phyloP scores from a whole-genome alignment of 2,797 vertebrate genomes.

The Eulemur albifrons region DNA sequence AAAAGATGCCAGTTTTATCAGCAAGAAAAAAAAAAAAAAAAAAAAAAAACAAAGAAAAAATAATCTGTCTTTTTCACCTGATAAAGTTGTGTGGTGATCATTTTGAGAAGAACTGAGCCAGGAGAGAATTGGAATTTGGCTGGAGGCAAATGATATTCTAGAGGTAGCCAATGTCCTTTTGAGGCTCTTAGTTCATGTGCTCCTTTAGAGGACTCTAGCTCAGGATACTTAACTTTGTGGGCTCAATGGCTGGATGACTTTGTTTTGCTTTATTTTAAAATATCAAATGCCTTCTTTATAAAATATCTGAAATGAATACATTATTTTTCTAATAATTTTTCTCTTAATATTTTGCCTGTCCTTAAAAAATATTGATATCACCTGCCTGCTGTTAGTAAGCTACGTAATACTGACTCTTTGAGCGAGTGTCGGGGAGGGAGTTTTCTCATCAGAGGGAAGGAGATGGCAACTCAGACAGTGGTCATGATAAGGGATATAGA shows the following conservation, averaged over 20 bases:
- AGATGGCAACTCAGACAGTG: not conserved
- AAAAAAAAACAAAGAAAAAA: not conserved
- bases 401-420: not conserved
- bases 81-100: not conserved
- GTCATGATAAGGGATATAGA: not conserved
- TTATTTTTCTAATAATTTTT: not conserved
- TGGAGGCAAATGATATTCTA: not conserved
- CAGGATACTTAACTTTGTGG: not conserved
- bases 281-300: not conserved
- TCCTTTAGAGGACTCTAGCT: not conserved
- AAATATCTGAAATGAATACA: not conserved
- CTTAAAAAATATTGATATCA: not conserved
- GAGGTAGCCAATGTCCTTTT: not conserved
- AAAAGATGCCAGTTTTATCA: not conserved
- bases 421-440: not conserved
- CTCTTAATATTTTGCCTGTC: not conserved
- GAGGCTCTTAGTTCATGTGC: not conserved
- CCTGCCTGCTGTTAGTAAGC: not conserved
- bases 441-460: not conserved
- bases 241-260: not conserved
- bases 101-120: not conserved
- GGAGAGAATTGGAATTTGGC: not conserved
- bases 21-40: not conserved
- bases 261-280: conserved; percentile 23
- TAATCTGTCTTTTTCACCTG: not conserved